A percentile compares a stretch with the other conserved stretches of the same genome.
phyloP scores from a whole-genome alignment of 2,888 invertebrate genomes.

The Drosophila mettleri region DNA sequence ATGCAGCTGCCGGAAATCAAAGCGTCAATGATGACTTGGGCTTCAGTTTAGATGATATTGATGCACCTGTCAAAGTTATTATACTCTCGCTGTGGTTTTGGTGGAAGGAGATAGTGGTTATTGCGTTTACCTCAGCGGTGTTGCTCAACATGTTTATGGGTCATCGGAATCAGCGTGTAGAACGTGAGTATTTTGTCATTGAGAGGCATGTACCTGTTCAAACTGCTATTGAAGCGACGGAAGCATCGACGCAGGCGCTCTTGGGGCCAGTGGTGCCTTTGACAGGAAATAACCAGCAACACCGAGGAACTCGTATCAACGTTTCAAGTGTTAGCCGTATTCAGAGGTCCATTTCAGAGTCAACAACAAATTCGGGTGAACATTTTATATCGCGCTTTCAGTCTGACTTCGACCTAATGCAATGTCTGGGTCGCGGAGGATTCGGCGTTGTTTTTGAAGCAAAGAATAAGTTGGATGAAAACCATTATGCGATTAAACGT shows the following conservation, averaged over 20 bases:
- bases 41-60: conserved; percentile 85
- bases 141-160: conserved; percentile 89
- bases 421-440: conserved; percentile 94
- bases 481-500: conserved; percentile 97
- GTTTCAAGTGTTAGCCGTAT: conserved; percentile 31
- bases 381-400: conserved; percentile 88
- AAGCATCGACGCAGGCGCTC: conserved; percentile 78
- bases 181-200: conserved; percentile 83
- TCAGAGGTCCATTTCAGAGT: conserved; percentile 78
- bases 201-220: conserved; percentile 84
- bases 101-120: conserved; percentile 93
- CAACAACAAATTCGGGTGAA: conserved; percentile 76
- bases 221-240: conserved; percentile 83
- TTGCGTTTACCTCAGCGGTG: conserved; percentile 90
- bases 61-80: conserved; percentile 89
- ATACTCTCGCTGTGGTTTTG: conserved; percentile 92
- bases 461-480: conserved; percentile 96
- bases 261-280: conserved; percentile 67
- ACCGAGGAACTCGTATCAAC: conserved; percentile 42
- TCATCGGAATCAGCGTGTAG: conserved; percentile 82
- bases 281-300: conserved; percentile 39
- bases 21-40: conserved; percentile 73
- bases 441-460: conserved; percentile 99
- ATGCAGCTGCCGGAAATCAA: conserved; percentile 44
- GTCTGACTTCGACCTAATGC: conserved; percentile 93